Evolutionary conservation across 1,140 invertebrate species (phyloP).

Genomic region (Stegodyphus mimosarum): DNA sequence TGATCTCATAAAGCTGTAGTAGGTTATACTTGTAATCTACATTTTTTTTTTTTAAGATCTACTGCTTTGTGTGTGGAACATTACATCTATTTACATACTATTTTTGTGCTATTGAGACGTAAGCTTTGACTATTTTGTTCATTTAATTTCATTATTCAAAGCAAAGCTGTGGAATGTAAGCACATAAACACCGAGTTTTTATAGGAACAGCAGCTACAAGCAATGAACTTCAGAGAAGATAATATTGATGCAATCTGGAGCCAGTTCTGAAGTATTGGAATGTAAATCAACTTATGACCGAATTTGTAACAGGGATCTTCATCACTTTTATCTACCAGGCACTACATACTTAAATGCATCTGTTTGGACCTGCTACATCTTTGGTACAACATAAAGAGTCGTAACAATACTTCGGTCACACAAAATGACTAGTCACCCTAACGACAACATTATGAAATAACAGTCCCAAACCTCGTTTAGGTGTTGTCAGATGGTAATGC

Average conservation of each 20-base stretch:
- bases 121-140: constrained; percentile 12
- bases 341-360: constrained; percentile 14
- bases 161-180: constrained; percentile 52
- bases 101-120: constrained; percentile 44
- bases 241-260: constrained; percentile 28
- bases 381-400: constrained; percentile 42
- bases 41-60: constrained; percentile 8
- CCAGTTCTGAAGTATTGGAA: constrained; percentile 32
- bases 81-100: constrained; percentile 25
- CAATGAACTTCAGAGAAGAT: constrained; percentile 33
- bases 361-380: constrained; percentile 28
- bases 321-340: constrained; percentile 9
- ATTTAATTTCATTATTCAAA: constrained; percentile 12
- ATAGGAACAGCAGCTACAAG: constrained; percentile 54
- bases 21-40: neutral
- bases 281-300: constrained; percentile 47
- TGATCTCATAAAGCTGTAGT: constrained; percentile 31
- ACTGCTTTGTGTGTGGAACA: constrained; percentile 21
- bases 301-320: constrained; percentile 34
- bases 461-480: constrained; percentile 59
- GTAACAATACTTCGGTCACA: constrained; percentile 45
- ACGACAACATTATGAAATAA: constrained; percentile 52
- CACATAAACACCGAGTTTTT: constrained; percentile 35
- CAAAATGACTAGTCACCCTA: constrained; percentile 59
- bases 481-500: constrained; percentile 52